A percentile compares a stretch with the other conserved stretches of the same genome.
Conservation (phyloP, 2,797 vertebrate species). For the Antennarius maculatus region DNA sequence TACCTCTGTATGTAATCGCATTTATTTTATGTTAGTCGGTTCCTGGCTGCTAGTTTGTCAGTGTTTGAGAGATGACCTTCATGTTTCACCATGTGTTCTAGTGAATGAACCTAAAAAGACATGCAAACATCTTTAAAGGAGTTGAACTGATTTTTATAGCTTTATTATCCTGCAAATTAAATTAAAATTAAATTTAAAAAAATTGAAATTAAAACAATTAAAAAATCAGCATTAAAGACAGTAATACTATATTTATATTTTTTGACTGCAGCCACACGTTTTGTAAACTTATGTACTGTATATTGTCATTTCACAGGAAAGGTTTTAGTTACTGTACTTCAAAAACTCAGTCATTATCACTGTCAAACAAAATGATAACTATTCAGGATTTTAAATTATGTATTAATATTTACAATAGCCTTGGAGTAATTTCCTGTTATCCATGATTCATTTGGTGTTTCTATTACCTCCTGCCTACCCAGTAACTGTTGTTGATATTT, state of each 20-base stretch:
- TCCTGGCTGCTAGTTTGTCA: constrained; percentile 10
- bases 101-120: constrained; percentile 57
- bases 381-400: background rate
- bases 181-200: too few species aligned
- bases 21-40: constrained; percentile 31
- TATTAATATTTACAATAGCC: constrained; percentile 14
- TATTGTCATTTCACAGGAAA: constrained; percentile 4
- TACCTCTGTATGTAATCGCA: constrained; percentile 2
- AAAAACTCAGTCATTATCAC: background rate
- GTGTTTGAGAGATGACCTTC: constrained; percentile 12
- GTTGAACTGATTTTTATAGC: background rate
- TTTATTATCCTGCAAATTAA: background rate
- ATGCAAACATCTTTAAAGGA: background rate
- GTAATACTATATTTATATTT: too few species aligned
- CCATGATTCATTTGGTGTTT: background rate
- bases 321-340: background rate
- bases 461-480: constrained; percentile 2
- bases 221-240: background rate
- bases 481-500: background rate
- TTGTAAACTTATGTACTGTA: background rate
- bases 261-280: background rate
- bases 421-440: constrained; percentile 19
- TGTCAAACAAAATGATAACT: constrained; percentile 14
- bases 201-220: too few species aligned
- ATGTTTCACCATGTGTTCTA: constrained; percentile 31